Percentiles rank a stretch among this genome's conserved stretches.
These are phyloP conservation scores for Pseudomugil tenellus DNA, from an alignment of 2,797 vertebrate genomes.

Conservation along the genomic window DNA sequence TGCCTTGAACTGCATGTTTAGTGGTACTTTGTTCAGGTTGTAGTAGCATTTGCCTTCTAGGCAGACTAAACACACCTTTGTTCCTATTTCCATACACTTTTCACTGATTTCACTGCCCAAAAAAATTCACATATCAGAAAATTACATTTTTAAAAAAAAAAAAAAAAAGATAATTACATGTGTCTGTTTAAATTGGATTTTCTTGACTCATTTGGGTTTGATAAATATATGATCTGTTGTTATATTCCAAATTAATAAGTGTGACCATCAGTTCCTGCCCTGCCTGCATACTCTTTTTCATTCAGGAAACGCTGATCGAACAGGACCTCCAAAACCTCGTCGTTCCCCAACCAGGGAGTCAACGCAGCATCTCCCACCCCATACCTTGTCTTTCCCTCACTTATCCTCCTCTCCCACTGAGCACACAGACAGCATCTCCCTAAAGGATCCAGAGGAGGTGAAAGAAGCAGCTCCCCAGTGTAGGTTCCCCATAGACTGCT, in stretches of 20 bases:
- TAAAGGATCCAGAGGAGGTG: slow-evolving; percentile 71
- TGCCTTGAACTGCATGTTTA: neutral
- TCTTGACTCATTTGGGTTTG: neutral
- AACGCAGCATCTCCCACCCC: slow-evolving; percentile 80
- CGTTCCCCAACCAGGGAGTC: slow-evolving; percentile 77
- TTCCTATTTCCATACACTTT: neutral
- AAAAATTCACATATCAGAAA: too few species aligned
- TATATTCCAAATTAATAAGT: slow-evolving; percentile 6
- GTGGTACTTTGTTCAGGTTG: too few species aligned
- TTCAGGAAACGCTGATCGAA: slow-evolving; percentile 78
- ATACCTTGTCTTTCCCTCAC: slow-evolving; percentile 43
- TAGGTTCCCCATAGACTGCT: slow-evolving; percentile 80
- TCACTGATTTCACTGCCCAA: too few species aligned
- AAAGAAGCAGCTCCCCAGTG: slow-evolving; percentile 81
- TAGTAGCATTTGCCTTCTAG: neutral
- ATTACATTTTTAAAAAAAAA: too few species aligned
- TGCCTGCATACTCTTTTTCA: slow-evolving; percentile 66
- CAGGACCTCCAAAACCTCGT: slow-evolving; percentile 87
- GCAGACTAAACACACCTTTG: neutral
- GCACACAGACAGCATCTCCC: slow-evolving; percentile 43
- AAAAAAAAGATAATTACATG: too few species aligned
- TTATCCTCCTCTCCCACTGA: slow-evolving; percentile 74
- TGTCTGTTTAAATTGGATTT: neutral
- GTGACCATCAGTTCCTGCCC: slow-evolving; percentile 48
- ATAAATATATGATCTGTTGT: neutral